Conservation (phyloP, 2,797 vertebrate species). For the Choloepus didactylus region DNA sequence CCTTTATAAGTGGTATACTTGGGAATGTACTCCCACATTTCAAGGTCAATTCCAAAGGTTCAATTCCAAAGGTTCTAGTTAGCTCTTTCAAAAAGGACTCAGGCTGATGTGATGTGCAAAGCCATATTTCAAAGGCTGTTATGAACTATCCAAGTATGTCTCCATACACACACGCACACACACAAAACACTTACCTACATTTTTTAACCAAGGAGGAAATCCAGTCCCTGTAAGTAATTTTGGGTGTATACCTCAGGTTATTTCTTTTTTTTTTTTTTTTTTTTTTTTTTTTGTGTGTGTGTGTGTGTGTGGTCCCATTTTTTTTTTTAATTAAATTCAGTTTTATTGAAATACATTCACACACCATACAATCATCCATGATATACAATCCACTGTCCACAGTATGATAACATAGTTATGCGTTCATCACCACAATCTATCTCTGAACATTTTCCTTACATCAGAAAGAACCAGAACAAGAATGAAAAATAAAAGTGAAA, state of each 20-base stretch:
- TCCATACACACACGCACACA: neutral
- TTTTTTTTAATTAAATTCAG: too few species aligned
- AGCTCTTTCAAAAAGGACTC: neutral
- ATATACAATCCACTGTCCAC: too few species aligned
- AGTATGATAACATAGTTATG: too few species aligned
- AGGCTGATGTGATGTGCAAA: neutral
- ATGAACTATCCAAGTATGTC: neutral
- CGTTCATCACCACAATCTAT: too few species aligned
- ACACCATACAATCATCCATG: too few species aligned
- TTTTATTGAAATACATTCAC: too few species aligned
- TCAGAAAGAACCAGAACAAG: too few species aligned
- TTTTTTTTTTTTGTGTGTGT: too few species aligned
- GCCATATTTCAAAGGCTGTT: neutral
- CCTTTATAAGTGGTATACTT: neutral
- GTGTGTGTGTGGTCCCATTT: too few species aligned
- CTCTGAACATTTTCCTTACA: too few species aligned
- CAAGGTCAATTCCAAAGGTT: neutral
- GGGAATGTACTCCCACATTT: neutral
- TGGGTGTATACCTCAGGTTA: neutral
- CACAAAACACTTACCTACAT: neutral
- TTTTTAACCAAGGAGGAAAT: neutral
- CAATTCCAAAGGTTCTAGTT: neutral
- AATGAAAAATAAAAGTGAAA: too few species aligned
- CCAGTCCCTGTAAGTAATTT: neutral
- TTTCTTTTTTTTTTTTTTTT: slow-evolving; percentile 9